These are phyloP conservation scores for Craniophora ligustri DNA, from an alignment of 2,888 invertebrate species.

Conservation along the genomic window DNA sequence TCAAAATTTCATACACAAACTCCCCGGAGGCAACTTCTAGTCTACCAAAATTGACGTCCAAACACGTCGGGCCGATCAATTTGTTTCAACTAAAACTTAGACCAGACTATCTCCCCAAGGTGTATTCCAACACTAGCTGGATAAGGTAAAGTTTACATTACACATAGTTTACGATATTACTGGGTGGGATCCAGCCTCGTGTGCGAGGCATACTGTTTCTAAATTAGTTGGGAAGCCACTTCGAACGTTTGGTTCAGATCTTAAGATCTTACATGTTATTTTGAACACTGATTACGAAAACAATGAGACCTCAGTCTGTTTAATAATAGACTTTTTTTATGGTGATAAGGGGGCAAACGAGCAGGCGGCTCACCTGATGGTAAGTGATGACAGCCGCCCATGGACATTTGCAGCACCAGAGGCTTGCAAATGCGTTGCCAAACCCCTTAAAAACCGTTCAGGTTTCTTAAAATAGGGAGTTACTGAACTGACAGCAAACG, in stretches of 20 bases:
- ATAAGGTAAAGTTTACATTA: constrained; percentile 23
- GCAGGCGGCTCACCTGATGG: no score
- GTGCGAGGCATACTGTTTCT: constrained; percentile 1
- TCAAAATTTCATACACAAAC: constrained; percentile 13
- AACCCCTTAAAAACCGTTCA: no score
- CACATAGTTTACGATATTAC: not conserved
- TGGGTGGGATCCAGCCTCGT: not conserved
- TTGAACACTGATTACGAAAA: not conserved
- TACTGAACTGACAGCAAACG: no score
- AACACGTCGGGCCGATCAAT: constrained; percentile 35
- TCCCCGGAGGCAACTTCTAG: constrained; percentile 16
- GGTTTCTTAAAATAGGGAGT: no score
- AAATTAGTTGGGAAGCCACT: constrained; percentile 14
- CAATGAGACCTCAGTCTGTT: no score
- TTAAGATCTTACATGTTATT: constrained; percentile 4
- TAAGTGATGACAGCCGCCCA: no score
- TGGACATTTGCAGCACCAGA: no score
- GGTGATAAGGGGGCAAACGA: no score
- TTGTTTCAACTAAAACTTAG: constrained; percentile 39
- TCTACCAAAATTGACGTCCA: constrained; percentile 25
- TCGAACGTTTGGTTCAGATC: constrained; percentile 9
- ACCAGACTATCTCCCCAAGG: constrained; percentile 25
- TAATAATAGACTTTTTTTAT: no score
- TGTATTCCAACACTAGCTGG: constrained; percentile 31
- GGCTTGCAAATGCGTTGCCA: no score